phyloP scores from a whole-genome alignment of 1,140 invertebrate species.

The Rhysida immarginata region DNA sequence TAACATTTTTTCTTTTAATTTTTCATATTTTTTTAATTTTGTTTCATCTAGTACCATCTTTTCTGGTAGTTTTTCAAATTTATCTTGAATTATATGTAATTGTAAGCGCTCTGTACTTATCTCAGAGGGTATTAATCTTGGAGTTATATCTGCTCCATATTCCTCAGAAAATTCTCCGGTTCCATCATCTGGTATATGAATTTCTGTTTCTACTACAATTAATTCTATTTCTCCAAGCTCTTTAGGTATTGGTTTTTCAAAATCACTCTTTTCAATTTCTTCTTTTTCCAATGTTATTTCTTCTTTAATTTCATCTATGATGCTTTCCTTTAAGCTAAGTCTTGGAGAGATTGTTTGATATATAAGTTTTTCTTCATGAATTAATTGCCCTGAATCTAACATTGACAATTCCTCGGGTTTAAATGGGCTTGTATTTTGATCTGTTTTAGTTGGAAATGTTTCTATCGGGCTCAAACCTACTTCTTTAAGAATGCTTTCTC shows the following conservation, averaged over 20 bases:
- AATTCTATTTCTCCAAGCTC: not conserved
- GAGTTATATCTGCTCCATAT: not conserved
- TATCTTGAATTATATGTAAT: not conserved
- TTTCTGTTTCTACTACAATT: not conserved
- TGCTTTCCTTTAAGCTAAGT: no score
- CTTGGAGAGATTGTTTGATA: no score
- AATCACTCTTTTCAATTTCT: not conserved
- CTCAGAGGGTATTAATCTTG: not conserved
- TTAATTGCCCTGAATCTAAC: no score
- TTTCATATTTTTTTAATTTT: constrained; percentile 27
- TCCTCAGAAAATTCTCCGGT: not conserved
- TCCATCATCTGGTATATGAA: not conserved
- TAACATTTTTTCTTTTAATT: constrained; percentile 19
- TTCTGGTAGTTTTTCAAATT: constrained; percentile 10
- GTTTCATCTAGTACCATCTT: constrained; percentile 12
- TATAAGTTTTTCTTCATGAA: constrained; percentile 10
- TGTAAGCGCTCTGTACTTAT: not conserved
- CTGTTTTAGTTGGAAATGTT: constrained; percentile 3
- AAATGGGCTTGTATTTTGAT: no score
- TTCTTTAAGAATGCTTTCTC: not conserved
- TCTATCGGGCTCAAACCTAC: not conserved
- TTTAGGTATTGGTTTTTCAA: not conserved
- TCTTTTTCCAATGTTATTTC: not conserved
- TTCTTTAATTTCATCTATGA: constrained; percentile 9
- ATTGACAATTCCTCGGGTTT: no score